Evolutionary conservation across 2,888 invertebrate species (phyloP).

Genomic region (Eupithecia exiguata): DNA sequence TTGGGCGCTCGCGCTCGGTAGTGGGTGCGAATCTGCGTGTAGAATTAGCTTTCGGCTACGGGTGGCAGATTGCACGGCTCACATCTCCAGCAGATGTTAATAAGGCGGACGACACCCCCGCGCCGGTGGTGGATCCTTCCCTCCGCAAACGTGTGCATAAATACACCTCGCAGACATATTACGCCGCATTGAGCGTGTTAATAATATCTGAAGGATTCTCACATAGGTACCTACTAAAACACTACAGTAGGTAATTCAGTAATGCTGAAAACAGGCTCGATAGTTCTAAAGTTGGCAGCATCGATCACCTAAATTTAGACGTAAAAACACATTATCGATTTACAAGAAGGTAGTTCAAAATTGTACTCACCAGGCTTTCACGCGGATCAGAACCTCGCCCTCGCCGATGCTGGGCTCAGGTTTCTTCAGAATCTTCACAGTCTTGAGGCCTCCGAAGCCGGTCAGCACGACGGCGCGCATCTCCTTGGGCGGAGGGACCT

Average conservation of each 20-base stretch:
- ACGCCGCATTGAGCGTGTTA: constrained; percentile 12
- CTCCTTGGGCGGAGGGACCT: constrained; percentile 87
- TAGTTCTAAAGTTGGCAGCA: neutral
- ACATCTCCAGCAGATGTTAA: constrained; percentile 71
- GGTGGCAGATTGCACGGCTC: constrained; percentile 34
- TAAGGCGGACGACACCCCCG: constrained; percentile 58
- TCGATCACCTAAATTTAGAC: neutral
- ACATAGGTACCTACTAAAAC: neutral
- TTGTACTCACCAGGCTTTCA: constrained; percentile 92
- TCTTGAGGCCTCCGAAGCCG: constrained; percentile 93
- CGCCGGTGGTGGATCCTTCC: constrained; percentile 29
- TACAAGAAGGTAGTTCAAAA: constrained; percentile 34
- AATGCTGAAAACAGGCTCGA: neutral
- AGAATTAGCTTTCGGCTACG: constrained; percentile 59
- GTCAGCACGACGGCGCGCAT: constrained; percentile 93
- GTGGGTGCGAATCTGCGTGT: constrained; percentile 66
- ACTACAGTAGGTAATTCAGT: neutral
- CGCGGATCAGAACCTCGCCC: constrained; percentile 91
- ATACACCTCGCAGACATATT: constrained; percentile 19
- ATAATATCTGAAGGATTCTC: neutral
- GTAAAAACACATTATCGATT: constrained; percentile 15
- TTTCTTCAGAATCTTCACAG: constrained; percentile 92
- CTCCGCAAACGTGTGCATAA: constrained; percentile 19
- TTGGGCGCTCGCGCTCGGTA: constrained; percentile 50
- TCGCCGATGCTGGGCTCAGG: constrained; percentile 88